Percentiles rank a stretch among this genome's conserved stretches.
phyloP scores from a whole-genome alignment of 2,113 vertebrate species.

The Megaptera novaeangliae region DNA sequence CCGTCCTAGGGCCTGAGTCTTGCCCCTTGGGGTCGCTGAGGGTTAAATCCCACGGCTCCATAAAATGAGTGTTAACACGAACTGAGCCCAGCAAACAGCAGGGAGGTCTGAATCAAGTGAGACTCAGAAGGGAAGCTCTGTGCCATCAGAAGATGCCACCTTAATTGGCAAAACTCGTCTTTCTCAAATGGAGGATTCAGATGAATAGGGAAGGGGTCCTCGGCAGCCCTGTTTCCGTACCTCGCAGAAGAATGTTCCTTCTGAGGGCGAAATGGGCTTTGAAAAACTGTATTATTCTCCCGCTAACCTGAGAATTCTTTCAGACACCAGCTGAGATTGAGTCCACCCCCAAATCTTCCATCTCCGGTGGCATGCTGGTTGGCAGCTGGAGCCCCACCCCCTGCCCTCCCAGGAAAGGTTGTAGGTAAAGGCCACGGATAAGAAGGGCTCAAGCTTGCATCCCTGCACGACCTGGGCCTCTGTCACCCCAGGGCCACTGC shows the following conservation, averaged over 20 bases:
- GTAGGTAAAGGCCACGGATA: too few relatives aligned
- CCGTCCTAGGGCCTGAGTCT: background rate
- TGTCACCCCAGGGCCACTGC: fast-evolving
- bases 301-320: background rate
- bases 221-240: background rate
- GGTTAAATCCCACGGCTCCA: background rate
- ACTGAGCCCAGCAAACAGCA: background rate
- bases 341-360: background rate
- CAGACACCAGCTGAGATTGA: background rate
- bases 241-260: background rate
- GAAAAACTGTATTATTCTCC: background rate
- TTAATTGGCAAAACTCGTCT: too few relatives aligned
- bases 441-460: background rate
- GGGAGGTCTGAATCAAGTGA: background rate
- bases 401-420: background rate
- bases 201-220: fast-evolving
- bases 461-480: background rate
- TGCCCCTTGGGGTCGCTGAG: background rate
- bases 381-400: background rate
- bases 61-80: background rate
- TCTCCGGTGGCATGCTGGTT: fast-evolving
- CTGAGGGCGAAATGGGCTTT: background rate
- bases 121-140: background rate
- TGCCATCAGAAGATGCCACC: background rate
- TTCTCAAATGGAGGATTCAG: background rate